Evolutionary conservation across 2,888 invertebrate genomes (phyloP), one percentile per base, ranked within the genome.

Genomic region (Campoletis raptor): DNA sequence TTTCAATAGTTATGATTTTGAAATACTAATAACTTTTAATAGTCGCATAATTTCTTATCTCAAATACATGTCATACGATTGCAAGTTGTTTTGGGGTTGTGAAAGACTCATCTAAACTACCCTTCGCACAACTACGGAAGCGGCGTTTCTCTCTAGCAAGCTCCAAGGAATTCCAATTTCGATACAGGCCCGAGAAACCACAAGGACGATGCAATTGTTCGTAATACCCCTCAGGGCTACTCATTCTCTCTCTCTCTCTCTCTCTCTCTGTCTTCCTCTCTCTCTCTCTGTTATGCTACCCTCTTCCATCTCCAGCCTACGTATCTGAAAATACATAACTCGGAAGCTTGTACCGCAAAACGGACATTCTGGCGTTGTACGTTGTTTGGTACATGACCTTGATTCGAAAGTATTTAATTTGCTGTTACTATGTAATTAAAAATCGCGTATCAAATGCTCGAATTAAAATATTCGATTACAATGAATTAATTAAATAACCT

Each of bases 151-250:
- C 40, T 42, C 52, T 21, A 64, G 81, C 57, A 54, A 79, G 78
- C 85, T 78, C 80, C 54, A 72, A 85, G 85, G 87, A 88, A 88
- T 88, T 88, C 80, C 85, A 87, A 87, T 88, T 88, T 87, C 88
- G 85, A 87, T 88, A 86, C 83, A 66, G 80, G 42, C 48, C 76
- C 54, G 78, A 77, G 74, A 70, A 88, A 87, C 85, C 88, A 66
- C 88, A 85, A 85, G 70, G 69, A 67, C 74, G 74, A 81, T 73
- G 80, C 81, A 83, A 85, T 82, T 85, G 80, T 81, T 66, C 72
- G 78, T 85, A 87, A 87, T 88, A 86, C 80, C 79, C 70, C 81
- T 72, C 61, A 37, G 69, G 80, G 74, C 79, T 66, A 78, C 81
- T 81, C 64, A 54, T 83, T 78, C 81, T 81, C 42, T 76, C 80